Base-by-base conservation (phyloP, 2,113 vertebrate genomes). In the Oncorhynchus gorbuscha region DNA sequence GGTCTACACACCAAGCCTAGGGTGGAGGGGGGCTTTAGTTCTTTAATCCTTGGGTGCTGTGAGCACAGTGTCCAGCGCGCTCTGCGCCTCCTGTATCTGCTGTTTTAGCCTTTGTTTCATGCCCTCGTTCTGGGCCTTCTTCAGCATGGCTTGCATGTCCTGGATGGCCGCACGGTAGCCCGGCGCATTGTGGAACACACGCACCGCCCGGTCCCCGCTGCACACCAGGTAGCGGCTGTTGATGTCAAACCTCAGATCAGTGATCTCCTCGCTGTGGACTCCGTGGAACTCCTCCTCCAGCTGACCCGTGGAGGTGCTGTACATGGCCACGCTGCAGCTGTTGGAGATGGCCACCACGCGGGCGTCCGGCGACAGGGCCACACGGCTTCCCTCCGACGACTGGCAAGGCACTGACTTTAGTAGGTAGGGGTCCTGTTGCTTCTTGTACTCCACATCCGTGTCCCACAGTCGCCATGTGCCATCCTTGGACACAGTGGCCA, bases 381-480 rank as follows among this genome's bases (percentile, higher is more conserved):
- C 90, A 20, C 76, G 93, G 75, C 94, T 96, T 0, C 93, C 94
- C 69, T 94, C 91, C 0, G 70, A 73, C 0, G 93, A 93, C 2
- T 80, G 12, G 5, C 94, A 97, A 24, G 87, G 85, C 18, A 95
- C 94, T 0, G 96, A 97, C 83, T 90, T 92, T 64, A 99, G 91
- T 73, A 99, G 85, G 87, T 96, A 96, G 0, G 98, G 98, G 64
- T 99, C 97, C 90, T 99, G 98, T 80, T 99, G 95, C 91, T 97
- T 95, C 85, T 97, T 97, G 74, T 98, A 99, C 69, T 99, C 96
- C 72, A 99, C 96, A 0, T 97, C 91, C 0, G 96, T 99, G 88
- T 97, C 95, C 97, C 98, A 99, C 76, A 98, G 91, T 85, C 96
- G 98, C 98, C 97, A 99, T 0, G 97, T 99, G 1, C 97, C 93